Percentiles rank a stretch among this genome's conserved stretches.
Evolutionary conservation across 2,113 vertebrate genomes (phyloP).

Genomic region (Etheostoma cragini): DNA sequence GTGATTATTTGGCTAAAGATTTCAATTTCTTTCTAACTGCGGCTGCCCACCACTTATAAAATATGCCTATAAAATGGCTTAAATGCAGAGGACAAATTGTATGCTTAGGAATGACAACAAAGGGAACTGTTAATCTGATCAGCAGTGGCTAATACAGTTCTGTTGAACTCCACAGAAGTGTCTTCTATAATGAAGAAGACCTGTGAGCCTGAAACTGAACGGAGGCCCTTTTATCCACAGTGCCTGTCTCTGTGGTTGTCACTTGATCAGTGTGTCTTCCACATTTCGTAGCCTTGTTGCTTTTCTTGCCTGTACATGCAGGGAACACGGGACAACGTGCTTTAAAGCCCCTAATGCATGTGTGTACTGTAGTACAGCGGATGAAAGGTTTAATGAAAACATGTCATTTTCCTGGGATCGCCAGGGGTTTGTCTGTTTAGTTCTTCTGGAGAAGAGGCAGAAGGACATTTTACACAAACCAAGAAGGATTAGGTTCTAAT

Average conservation of each 20-base stretch:
- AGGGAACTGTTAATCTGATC: neutral
- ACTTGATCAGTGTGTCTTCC: constrained; percentile 12
- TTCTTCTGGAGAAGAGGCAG: neutral
- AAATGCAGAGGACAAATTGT: no score
- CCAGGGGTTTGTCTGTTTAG: constrained; percentile 1
- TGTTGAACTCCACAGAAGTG: neutral
- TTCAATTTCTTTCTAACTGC: no score
- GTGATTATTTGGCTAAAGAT: no score
- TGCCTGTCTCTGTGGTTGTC: neutral
- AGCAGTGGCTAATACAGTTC: neutral
- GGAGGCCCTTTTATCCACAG: neutral
- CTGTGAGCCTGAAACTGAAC: neutral
- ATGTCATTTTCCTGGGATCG: constrained; percentile 9
- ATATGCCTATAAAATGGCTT: no score
- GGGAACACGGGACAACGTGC: constrained; percentile 11
- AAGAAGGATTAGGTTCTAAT: neutral
- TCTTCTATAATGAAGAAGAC: neutral
- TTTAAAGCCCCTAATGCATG: constrained; percentile 39
- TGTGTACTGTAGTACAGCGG: neutral
- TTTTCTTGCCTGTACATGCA: constrained; percentile 43
- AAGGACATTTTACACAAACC: no score
- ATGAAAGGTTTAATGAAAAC: constrained; percentile 28
- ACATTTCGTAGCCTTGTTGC: constrained; percentile 12
- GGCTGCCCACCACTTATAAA: no score
- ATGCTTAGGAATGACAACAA: no score